Base-by-base conservation (phyloP, 2,797 vertebrate genomes). In the Arctocebus calabarensis region DNA sequence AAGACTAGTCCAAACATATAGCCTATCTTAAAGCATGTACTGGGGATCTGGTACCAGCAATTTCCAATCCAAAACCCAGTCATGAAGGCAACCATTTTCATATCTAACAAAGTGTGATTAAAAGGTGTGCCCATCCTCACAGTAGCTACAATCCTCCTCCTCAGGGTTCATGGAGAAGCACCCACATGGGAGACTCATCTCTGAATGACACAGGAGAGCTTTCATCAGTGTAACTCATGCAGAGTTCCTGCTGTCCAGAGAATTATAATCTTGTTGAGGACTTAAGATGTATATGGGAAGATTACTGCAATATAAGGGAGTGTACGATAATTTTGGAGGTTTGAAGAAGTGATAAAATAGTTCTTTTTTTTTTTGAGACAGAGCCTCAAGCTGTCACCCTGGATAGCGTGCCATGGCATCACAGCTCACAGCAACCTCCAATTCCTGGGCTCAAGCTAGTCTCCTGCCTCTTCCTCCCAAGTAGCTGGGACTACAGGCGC, bases 21-120 rank as follows among this genome's bases (percentile, higher is more conserved):
- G 25, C 27, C 25, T 55, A 66, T 86, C 34, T 81, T 55, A 86
- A 94, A 34, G 27, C 87, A 37, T 90, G 22, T 78, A 32, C 66
- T 34, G 55, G 52, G 57, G 3, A 88, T 84, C 43, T 59, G 75
- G 93, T 92, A 2, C 32, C 5, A 78, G 23, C 25, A 57, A 57
- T 91, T 95, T 87, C 20, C n/a, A 27, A 79, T 45, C 11, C n/a
- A 32, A 92, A 88, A 81, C 57, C 61, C 48, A 82, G 61, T 86
- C 40, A 68, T 68, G 40, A 88, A 73, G 7, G 13, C 92, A 95
- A 89, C 84, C 7, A 79, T 85, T 92, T 96, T 90, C 25, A 25
- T 70, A 48, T 93, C 32, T 73, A 45, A 25, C 27, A 27, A 59
- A 84, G 66, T 82, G 3, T 70, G 13, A 90, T 61, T 48, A 73